Conservation (phyloP, 2,113 vertebrate species). For the Dendropsophus ebraccatus region DNA sequence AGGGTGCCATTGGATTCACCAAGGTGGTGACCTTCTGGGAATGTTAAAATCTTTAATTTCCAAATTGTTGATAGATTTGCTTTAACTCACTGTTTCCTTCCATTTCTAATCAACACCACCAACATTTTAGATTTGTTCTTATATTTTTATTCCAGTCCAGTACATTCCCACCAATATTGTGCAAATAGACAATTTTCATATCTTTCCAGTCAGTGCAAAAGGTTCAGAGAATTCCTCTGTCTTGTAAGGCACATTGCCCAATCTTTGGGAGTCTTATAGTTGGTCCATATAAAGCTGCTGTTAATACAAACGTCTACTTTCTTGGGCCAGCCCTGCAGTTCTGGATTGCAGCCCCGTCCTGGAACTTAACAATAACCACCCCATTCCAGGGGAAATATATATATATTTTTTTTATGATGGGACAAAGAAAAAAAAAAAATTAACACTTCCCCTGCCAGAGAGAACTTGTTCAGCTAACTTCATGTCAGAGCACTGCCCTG, state of each 20-base stretch:
- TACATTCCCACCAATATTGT: background rate
- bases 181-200: constrained; percentile 1
- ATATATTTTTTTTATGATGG: background rate
- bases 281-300: background rate
- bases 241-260: constrained; percentile 15
- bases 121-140: background rate
- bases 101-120: constrained; percentile 12
- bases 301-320: background rate
- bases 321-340: constrained; percentile 3
- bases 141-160: background rate
- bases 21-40: too few relatives aligned
- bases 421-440: background rate
- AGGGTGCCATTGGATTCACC: too few relatives aligned
- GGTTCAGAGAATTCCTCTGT: background rate
- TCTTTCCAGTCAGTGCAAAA: constrained; percentile 29
- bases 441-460: constrained; percentile 41
- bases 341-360: background rate
- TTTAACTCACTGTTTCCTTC: background rate
- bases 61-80: too few relatives aligned
- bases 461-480: constrained; percentile 28
- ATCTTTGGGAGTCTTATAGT: background rate
- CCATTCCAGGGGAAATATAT: background rate
- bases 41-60: too few relatives aligned
- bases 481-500: constrained; percentile 46
- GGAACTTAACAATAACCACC: background rate